Percentiles rank a stretch among this genome's conserved stretches.
phyloP scores from a whole-genome alignment of 2,797 vertebrate species.

The Acanthis flammea region DNA sequence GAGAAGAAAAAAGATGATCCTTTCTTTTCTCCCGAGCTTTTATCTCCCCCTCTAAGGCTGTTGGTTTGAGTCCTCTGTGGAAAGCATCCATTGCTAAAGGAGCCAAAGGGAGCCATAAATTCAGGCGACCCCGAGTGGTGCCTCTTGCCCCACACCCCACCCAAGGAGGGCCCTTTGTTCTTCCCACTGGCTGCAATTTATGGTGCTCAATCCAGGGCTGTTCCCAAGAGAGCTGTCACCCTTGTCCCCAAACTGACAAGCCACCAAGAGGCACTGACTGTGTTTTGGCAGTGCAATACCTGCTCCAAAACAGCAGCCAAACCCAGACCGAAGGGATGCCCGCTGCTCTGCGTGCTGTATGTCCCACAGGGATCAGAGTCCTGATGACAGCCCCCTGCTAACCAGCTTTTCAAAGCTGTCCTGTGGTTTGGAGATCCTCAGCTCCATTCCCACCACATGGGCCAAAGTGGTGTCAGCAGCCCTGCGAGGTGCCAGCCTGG shows the following conservation, averaged over 20 bases:
- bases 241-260: not conserved
- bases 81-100: conserved; percentile 29
- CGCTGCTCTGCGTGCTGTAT: accelerated
- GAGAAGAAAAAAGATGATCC: conserved; percentile 39
- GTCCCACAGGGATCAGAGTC: not conserved
- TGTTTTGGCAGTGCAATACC: not conserved
- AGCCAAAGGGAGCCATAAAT: conserved; percentile 66
- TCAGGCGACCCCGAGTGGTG: not conserved
- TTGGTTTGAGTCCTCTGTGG: not conserved
- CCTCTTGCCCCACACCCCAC: not conserved
- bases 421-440: not conserved
- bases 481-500: not conserved
- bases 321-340: not conserved
- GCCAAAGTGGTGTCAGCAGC: not conserved
- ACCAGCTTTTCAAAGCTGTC: not conserved
- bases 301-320: not conserved
- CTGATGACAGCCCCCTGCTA: not conserved
- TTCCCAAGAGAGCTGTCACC: not conserved
- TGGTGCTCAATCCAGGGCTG: not conserved
- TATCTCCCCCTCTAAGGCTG: conserved; percentile 24
- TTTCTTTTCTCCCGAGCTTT: conserved; percentile 59
- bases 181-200: not conserved
- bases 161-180: not conserved
- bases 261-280: not conserved
- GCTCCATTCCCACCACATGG: not conserved